Percentiles rank a stretch among this genome's conserved stretches.
These are phyloP conservation scores for Dipus sagitta DNA, from an alignment of 2,797 vertebrate genomes.

Conservation along the genomic window DNA sequence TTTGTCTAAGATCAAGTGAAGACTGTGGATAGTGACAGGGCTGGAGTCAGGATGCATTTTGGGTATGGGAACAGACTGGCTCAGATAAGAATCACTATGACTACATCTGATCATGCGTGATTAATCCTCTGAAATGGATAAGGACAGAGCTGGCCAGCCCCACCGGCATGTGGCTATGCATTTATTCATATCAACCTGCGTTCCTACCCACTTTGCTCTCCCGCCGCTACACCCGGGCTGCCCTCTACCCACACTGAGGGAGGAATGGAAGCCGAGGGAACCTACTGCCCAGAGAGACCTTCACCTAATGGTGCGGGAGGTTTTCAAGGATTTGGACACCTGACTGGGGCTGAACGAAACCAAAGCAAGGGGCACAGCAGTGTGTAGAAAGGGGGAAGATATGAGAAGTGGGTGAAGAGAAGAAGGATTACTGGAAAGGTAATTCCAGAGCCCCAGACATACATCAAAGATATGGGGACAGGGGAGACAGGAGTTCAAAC, in stretches of 20 bases:
- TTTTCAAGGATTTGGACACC: neutral
- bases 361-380: neutral
- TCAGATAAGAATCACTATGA: constrained; percentile 10
- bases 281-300: neutral
- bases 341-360: neutral
- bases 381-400: neutral
- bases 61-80: neutral
- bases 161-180: neutral
- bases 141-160: neutral
- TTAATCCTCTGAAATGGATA: neutral
- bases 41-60: constrained; percentile 3
- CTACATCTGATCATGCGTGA: neutral
- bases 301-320: neutral
- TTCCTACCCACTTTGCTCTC: neutral
- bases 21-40: neutral
- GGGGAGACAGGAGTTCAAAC: neutral
- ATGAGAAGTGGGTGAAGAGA: neutral
- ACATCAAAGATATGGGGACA: neutral
- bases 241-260: neutral
- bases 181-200: neutral
- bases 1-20: neutral
- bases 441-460: neutral
- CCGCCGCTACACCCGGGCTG: neutral
- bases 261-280: neutral
- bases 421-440: fast-evolving